Percentiles rank a stretch among this genome's conserved stretches.
phyloP scores from a whole-genome alignment of 2,113 vertebrate genomes.

The Antigone vipio region DNA sequence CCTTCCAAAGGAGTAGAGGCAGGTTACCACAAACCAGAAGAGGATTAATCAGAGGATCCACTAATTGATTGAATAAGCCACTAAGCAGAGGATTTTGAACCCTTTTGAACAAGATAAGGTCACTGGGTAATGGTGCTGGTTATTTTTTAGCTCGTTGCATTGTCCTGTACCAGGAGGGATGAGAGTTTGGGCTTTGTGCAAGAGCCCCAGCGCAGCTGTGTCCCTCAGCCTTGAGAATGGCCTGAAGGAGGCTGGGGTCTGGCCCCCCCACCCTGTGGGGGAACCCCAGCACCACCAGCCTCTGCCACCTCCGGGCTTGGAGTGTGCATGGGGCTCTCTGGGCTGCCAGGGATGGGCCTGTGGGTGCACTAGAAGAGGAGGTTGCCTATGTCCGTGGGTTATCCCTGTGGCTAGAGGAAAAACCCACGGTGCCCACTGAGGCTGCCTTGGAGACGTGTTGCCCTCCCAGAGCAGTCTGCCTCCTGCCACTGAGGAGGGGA shows the following conservation, averaged over 20 bases:
- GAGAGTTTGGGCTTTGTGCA: neutral
- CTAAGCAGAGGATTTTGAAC: neutral
- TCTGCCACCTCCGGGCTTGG: rapidly evolving
- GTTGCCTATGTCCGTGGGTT: neutral
- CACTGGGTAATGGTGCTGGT: neutral
- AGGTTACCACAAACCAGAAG: slow-evolving; percentile 10
- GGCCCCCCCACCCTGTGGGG: neutral
- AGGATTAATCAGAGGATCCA: neutral
- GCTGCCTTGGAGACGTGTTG: neutral
- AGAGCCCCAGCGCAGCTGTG: neutral
- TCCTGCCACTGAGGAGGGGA: neutral
- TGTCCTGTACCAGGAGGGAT: neutral
- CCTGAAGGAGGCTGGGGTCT: neutral
- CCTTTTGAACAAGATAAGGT: neutral
- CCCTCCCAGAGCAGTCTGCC: neutral
- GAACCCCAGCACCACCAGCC: neutral
- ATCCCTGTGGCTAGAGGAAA: neutral
- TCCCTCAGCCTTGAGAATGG: neutral
- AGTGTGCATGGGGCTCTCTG: neutral
- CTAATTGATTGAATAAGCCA: slow-evolving; percentile 26
- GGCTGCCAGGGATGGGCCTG: neutral
- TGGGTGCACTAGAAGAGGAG: neutral
- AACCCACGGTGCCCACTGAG: neutral
- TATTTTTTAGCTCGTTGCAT: neutral
- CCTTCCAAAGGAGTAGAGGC: neutral